Conservation (phyloP, 2,888 invertebrate species). For the Lymantria dispar region DNA sequence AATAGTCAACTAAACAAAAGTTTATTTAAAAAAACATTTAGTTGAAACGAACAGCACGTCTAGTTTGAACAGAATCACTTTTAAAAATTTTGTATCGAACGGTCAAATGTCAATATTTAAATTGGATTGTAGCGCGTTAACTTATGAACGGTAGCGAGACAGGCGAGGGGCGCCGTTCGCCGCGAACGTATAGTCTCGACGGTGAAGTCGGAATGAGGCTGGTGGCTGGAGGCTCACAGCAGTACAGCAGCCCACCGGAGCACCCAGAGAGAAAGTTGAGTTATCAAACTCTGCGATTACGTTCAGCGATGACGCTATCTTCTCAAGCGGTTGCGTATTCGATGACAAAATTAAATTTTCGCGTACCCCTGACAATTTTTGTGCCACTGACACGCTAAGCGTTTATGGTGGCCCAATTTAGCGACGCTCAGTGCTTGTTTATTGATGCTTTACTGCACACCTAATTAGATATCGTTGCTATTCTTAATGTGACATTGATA, state of each 20-base stretch:
- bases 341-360: conserved; percentile 75
- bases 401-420: conserved; percentile 58
- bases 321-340: conserved; percentile 73
- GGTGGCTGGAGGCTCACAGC: conserved; percentile 39
- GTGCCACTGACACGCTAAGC: conserved; percentile 76
- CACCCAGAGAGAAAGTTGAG: conserved; percentile 74
- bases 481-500: neutral
- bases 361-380: conserved; percentile 55
- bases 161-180: conserved; percentile 52
- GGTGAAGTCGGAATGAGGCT: conserved; percentile 65
- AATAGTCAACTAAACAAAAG: conserved; percentile 46
- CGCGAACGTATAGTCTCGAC: conserved; percentile 63
- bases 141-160: conserved; percentile 40
- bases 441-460: conserved; percentile 23
- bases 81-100: conserved; percentile 34
- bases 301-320: conserved; percentile 75
- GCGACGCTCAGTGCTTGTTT: conserved; percentile 35
- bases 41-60: conserved; percentile 46
- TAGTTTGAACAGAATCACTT: conserved; percentile 40
- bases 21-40: conserved; percentile 57
- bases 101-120: conserved; percentile 39
- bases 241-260: conserved; percentile 38
- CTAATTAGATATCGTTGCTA: neutral
- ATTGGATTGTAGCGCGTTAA: conserved; percentile 39
- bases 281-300: conserved; percentile 79